phyloP scores from a whole-genome alignment of 2,888 invertebrate genomes.

The Lasioglossum zephyrum region DNA sequence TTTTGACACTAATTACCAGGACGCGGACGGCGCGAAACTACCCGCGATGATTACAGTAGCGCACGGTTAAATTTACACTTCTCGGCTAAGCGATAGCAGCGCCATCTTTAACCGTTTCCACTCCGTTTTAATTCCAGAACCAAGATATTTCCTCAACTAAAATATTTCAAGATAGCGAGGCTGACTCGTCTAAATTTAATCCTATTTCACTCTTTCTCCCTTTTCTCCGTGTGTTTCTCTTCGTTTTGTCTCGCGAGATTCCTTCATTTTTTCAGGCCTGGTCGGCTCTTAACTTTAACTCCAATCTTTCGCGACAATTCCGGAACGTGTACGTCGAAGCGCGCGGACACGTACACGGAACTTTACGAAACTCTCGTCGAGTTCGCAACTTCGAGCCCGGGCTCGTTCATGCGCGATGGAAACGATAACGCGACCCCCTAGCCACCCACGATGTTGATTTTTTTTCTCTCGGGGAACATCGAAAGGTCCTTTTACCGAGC shows the following conservation, averaged over 20 bases:
- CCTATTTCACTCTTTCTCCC: not conserved
- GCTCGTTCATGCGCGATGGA: slow-evolving; percentile 28
- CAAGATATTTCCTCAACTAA: not conserved
- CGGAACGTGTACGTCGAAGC: slow-evolving; percentile 21
- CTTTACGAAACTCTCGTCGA: slow-evolving; percentile 27
- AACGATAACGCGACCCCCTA: slow-evolving; percentile 16
- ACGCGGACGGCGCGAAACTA: slow-evolving; percentile 44
- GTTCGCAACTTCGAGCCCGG: slow-evolving; percentile 16
- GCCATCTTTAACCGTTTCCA: not conserved
- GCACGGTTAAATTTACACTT: not conserved
- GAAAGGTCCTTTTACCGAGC: slow-evolving; percentile 2
- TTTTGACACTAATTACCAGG: slow-evolving; percentile 69
- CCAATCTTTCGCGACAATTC: slow-evolving; percentile 39
- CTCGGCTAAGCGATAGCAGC: not conserved
- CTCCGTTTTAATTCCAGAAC: not conserved
- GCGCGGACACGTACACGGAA: slow-evolving; percentile 16
- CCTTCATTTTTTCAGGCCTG: not conserved
- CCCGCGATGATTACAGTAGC: slow-evolving; percentile 3
- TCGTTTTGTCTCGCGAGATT: not conserved
- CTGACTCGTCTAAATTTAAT: not conserved
- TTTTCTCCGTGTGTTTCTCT: not conserved
- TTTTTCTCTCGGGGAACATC: not conserved
- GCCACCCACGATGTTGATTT: slow-evolving; percentile 15
- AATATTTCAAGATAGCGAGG: not conserved
- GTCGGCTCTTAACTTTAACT: slow-evolving; percentile 14